Percentiles rank a stretch among this genome's conserved stretches.
Evolutionary conservation across 2,888 invertebrate genomes (phyloP).

Genomic region (Salticus scenicus): DNA sequence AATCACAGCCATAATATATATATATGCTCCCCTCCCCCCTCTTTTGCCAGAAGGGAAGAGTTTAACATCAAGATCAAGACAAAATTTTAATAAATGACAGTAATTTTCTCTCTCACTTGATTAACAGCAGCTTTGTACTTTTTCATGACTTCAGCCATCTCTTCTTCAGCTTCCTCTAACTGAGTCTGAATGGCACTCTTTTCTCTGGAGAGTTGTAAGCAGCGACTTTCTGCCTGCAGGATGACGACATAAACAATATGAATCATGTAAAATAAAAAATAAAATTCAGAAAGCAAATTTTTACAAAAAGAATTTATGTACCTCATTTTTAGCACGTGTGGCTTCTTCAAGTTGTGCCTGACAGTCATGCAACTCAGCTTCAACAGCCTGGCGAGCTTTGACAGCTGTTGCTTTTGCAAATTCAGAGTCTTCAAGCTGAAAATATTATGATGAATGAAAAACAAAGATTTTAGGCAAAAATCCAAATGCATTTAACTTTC

Average conservation of each 20-base stretch:
- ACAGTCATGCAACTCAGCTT: conserved; percentile 90
- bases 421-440: conserved; percentile 90
- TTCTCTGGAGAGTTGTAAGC: conserved; percentile 84
- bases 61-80: too few relatives aligned
- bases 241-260: too few relatives aligned
- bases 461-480: too few relatives aligned
- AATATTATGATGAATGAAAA: background rate
- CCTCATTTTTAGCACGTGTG: conserved; percentile 83
- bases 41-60: too few relatives aligned
- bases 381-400: conserved; percentile 89
- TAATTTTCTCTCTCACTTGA: conserved; percentile 79
- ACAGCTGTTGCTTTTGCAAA: conserved; percentile 88
- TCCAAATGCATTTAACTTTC: too few relatives aligned
- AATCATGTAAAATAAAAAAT: too few relatives aligned
- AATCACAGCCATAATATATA: too few relatives aligned
- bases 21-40: too few relatives aligned
- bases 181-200: conserved; percentile 87
- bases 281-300: background rate
- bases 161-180: conserved; percentile 95
- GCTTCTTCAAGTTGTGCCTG: conserved; percentile 89
- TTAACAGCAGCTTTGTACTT: conserved; percentile 93
- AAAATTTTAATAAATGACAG: too few relatives aligned
- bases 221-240: conserved; percentile 83
- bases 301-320: conserved; percentile 54
- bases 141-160: conserved; percentile 91